phyloP scores from a whole-genome alignment of 2,797 vertebrate genomes.

The Leuciscus waleckii region DNA sequence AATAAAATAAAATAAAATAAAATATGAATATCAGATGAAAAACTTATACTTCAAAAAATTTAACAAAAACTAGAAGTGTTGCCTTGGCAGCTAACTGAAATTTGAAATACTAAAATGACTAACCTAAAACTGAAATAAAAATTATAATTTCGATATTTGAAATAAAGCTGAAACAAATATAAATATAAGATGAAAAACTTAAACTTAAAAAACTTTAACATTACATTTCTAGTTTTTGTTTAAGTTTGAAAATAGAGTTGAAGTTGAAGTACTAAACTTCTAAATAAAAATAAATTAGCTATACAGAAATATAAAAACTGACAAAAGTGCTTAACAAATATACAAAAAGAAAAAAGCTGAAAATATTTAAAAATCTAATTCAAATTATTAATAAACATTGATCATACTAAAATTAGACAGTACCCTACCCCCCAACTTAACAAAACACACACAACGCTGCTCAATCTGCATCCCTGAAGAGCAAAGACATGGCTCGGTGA shows the following conservation, averaged over 20 bases:
- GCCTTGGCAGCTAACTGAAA: not conserved
- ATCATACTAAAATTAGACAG: not conserved
- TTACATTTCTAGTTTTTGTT: not conserved
- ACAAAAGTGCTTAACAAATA: not conserved
- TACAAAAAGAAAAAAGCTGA: not conserved
- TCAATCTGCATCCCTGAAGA: conserved; percentile 60
- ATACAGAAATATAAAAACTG: too few relatives aligned
- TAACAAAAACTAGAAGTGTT: not conserved
- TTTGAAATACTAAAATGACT: not conserved
- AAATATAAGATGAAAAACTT: not conserved
- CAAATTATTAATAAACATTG: not conserved
- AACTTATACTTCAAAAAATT: not conserved
- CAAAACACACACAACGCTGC: conserved; percentile 29
- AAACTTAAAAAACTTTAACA: not conserved
- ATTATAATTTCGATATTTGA: not conserved
- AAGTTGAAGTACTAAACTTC: not conserved
- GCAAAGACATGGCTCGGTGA: conserved; percentile 66
- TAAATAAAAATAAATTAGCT: not conserved
- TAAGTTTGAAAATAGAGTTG: not conserved
- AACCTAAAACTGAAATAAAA: not conserved
- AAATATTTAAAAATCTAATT: not conserved
- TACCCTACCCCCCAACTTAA: not conserved
- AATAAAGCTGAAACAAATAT: not conserved
- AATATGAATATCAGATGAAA: not conserved
- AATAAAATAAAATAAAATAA: not conserved